Base-by-base conservation (phyloP, 2,113 vertebrate species). In the Brienomyrus longianalis region DNA sequence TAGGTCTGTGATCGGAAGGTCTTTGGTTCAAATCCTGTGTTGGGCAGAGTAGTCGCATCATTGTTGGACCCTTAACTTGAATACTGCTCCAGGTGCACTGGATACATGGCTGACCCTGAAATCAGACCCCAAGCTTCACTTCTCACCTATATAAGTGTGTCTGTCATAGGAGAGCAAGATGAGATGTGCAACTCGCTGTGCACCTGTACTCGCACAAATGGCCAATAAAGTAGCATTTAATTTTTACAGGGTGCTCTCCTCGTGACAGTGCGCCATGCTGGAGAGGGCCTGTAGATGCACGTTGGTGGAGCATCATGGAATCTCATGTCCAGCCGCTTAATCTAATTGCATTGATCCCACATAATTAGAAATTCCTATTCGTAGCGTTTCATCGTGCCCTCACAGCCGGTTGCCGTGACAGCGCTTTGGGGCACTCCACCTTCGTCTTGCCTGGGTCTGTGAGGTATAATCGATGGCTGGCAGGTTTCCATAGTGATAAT, bases 261-360 rank as follows among this genome's bases (percentile, higher is more conserved):
- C 27, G 31, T 17, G 0, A 17, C 88, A 56, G 62, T 45, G 31
- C 84, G 87, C 48, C 88, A 89, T 89, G 21, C n/a, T 54, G 91
- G 91, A 92, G 27, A 56, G 39, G 17, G 3, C 3, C 47, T 27
- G 45, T 48, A 89, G 88, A 59, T 87, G 86, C 0, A 11, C 62
- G 19, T 17, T 90, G 85, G 91, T 93, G 94, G 94, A 92, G 91
- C 90, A 88, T 93, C 47, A 50, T 88, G 39, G 89, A 84, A 90
- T 92, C 92, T 90, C 50, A 59, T 90, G 35, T 83, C 74, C 90
- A 90, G 89, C 84, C 93, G 88, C 93, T 94, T 90, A 70, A 92
- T 88, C 89, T 94, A 94, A 95, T 96, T 95, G 92, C 93, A 95
- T 94, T 93, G 94, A 94, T 93, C 90, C 92, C 89, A 13, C 92